Evolutionary conservation across 2,888 invertebrate genomes (phyloP), one percentile per base, ranked within the genome.

Genomic region (Sphaerophoria rueppellii): DNA sequence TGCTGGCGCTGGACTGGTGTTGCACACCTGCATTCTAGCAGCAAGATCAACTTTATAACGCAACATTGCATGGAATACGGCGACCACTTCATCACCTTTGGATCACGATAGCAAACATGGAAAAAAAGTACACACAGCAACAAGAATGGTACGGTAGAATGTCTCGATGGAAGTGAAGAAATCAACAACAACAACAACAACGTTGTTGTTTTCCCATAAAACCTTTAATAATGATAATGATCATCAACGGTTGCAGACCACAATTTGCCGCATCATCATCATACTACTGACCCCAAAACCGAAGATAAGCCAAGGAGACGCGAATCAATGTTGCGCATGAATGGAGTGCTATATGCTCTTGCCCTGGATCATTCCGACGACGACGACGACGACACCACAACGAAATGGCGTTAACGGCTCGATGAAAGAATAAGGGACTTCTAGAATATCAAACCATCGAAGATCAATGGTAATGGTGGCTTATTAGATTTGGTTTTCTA

Each of bases 201-300:
- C 43, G 11, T 43, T 2, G 24, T 24, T 24, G 24, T 24, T 24
- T 24, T 24, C 24, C 24, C 24, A 24, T 65, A 52, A 63, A 63
- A 55, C 54, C 48, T 35, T 11, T 37, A 2, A 24, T 24, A 2
- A 43, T 43, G 37, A 40, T 43, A 58, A 83, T 72, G 75, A 83
- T 79, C 79, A 83, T 83, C 79, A 83, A 55, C 71, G 67, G 35
- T 58, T 34, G 9, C 34, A 74, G 82, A 79, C 67, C 82, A 67
- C 77, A 72, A 71, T 77, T 16, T 48, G 73, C 82, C 55, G 63
- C 74, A 71, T 74, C 71, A 81, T 60, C 71, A 65, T 72, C 61
- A 46, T 40, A 80, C 85, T 81, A 85, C 85, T 85, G 85, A 85
- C 85, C 85, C 61, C 73, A 85, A 81, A 85, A 85, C 76, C 46